These are phyloP conservation scores for Tokudaia tokunoshimensis DNA, from an alignment of 2,797 vertebrate species.

Conservation along the genomic window DNA sequence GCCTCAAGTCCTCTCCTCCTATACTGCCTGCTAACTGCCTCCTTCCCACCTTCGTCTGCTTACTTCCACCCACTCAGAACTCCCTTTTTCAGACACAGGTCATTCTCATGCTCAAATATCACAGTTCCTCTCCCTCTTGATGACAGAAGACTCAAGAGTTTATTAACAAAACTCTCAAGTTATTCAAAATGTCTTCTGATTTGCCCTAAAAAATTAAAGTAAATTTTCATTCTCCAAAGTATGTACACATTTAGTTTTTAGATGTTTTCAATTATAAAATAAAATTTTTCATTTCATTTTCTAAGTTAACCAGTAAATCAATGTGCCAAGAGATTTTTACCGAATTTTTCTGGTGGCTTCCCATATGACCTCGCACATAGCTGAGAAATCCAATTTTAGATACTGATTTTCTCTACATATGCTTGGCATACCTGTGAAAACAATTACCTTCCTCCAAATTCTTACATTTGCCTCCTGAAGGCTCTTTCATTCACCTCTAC, in stretches of 20 bases:
- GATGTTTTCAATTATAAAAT: constrained; percentile 20
- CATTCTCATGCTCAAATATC: background rate
- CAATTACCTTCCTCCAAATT: constrained; percentile 16
- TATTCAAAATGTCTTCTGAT: constrained; percentile 40
- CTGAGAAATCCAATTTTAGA: constrained; percentile 2
- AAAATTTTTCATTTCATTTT: constrained; percentile 36
- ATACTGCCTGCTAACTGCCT: background rate
- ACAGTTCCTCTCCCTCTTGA: background rate
- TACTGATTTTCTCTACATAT: background rate
- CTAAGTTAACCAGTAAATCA: constrained; percentile 52
- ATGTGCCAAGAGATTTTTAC: constrained; percentile 47
- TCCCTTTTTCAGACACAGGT: constrained; percentile 28
- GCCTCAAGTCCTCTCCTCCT: background rate
- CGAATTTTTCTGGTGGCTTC: background rate
- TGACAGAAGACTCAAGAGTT: constrained; percentile 18
- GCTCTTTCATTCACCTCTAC: constrained; percentile 1
- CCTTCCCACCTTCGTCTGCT: background rate
- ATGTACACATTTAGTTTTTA: background rate
- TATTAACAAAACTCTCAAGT: constrained; percentile 37
- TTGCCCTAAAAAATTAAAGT: constrained; percentile 18
- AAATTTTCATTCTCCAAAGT: background rate
- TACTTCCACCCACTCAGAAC: background rate
- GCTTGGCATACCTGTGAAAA: constrained; percentile 7
- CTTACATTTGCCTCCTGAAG: background rate
- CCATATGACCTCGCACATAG: background rate